Evolutionary conservation across 1,140 invertebrate species (phyloP), one percentile per base, ranked within the genome.

Genomic region (Portunus trituberculatus): DNA sequence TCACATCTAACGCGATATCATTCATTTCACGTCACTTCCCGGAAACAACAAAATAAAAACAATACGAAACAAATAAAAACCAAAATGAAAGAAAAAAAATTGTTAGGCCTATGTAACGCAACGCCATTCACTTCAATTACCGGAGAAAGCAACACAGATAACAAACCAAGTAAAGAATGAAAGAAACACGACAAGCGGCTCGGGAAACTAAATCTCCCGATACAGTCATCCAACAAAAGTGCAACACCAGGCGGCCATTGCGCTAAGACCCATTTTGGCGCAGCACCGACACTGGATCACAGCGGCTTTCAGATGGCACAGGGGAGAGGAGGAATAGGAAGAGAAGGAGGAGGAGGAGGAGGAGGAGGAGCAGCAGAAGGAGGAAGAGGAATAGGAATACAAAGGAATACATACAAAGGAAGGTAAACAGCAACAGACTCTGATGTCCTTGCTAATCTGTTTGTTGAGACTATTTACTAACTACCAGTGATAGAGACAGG

Each of bases 261-360:
- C 20, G 67, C 67, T 76, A 76, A 76, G 67, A n/a, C 20, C 67
- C 25, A 16, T 76, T 76, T 76, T 76, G 20, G 67, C 67, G 67
- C 67, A 16, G 25, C 67, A n/a, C 2, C 67, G 25, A n/a, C 6
- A 7, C 6, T 0, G 20, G 67, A 76, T n/a, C 67, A 76, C 20
- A 2, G 67, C 12, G 67, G 67, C 67, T 76, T 76, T 76, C 10
- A 25, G 20, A 76, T 1, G 20, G 12, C 6, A 76, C 67, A 2
- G n/a, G 67, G 67, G 25, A n/a, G 20, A 76, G 67, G 67, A 76
- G 67, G 67, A 76, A 25, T 8, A 76, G 67, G 67, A 76, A n/a
- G 67, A 76, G 67, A 25, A 76, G 67, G 67, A 76, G n/a, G 67
- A 76, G 67, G 67, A 76, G 67, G 67, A 76, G 67, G 67, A 76